These are phyloP conservation scores for Poecile atricapillus DNA, from an alignment of 2,113 vertebrate species.

Conservation along the genomic window DNA sequence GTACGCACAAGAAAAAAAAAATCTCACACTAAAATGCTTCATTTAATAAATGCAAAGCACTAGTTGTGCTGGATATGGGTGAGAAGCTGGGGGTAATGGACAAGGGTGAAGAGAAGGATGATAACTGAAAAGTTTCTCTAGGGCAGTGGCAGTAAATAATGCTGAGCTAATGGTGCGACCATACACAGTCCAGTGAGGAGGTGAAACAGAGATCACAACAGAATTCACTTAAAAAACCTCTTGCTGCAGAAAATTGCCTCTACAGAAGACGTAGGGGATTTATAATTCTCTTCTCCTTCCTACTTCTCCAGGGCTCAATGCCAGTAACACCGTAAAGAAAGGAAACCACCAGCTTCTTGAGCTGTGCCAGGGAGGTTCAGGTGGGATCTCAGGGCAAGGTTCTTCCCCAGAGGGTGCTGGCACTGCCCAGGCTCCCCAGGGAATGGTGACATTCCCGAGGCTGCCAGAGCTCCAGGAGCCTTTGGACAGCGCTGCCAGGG, in stretches of 20 bases:
- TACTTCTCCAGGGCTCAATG: not conserved
- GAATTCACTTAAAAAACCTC: not conserved
- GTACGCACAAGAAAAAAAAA: not conserved
- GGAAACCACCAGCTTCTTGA: not conserved
- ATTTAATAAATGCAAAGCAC: not conserved
- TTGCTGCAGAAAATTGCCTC: not conserved
- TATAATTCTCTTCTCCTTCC: not conserved
- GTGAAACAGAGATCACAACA: not conserved
- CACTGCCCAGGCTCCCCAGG: not conserved
- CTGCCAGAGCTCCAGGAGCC: not conserved
- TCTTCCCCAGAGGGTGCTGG: not conserved
- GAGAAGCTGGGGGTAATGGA: not conserved
- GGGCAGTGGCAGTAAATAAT: not conserved
- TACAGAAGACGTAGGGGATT: not conserved
- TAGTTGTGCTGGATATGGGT: not conserved
- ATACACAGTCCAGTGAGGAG: not conserved
- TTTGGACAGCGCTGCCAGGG: not conserved
- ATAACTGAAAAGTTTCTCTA: not conserved
- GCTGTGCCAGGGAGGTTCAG: fast-evolving
- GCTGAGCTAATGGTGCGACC: fast-evolving
- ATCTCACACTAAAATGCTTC: not conserved
- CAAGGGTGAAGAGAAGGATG: not conserved
- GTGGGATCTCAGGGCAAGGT: fast-evolving
- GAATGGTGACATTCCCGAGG: not conserved
- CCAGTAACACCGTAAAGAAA: not conserved